Base-by-base conservation (phyloP, 2,888 invertebrate species). In the Meghimatium bilineatum region DNA sequence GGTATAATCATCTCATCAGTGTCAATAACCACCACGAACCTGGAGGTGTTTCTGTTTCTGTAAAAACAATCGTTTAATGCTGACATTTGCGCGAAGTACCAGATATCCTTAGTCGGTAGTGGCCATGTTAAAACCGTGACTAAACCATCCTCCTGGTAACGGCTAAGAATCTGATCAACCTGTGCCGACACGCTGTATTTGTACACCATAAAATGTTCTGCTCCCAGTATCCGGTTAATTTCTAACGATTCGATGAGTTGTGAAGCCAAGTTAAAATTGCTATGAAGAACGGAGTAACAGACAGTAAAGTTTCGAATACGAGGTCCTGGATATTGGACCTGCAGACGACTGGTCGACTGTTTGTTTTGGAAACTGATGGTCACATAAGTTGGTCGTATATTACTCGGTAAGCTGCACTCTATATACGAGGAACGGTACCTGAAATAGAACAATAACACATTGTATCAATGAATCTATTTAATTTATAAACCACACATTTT, bases 191-290 rank as follows among this genome's bases (percentile, higher is more conserved):
- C 32, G 60, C 71, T 71, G 12, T 34, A 38, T 26, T 83, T 83
- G 38, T 83, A 78, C 32, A 83, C 71, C 10, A 78, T 8, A 60
- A 83, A 83, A 56, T 83, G 83, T 29, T 83, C 78, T 0, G 83
- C 83, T 26, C 83, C 83, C 10, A 83, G 77, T 23, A 83, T 52
- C 29, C 69, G 49, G 78, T 83, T 83, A 12, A 71, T 66, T 49
- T 77, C 77, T 44, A 83, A 34, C 0, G 83, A 67, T 60, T 83
- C 56, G 38, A 83, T 56, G 14, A 83, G 29, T 69, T 76, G 82
- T 20, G 49, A 44, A n/a, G 66, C 29, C 36, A 63, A 8, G 32
- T 82, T 75, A 32, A n/a, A 75, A 23, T 36, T n/a, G n/a, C 34
- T 36, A 52, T 72, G 72, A 0, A 75, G 26, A 26, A 56, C 66